Evolutionary conservation across 1,140 invertebrate species (phyloP).

Genomic region (Hypsibius dujardini): DNA sequence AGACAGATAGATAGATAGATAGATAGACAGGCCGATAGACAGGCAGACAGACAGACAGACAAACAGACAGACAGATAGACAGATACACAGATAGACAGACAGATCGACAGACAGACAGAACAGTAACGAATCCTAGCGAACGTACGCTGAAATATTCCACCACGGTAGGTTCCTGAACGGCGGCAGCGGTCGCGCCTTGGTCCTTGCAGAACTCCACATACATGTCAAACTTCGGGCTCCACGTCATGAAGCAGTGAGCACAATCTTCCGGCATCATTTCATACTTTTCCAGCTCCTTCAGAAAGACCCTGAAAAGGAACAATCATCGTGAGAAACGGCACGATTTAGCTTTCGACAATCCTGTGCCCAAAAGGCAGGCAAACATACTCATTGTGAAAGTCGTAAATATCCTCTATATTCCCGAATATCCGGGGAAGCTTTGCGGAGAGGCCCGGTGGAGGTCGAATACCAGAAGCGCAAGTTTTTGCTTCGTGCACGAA

Average conservation of each 20-base stretch:
- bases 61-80: too few relatives aligned
- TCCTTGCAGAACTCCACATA: constrained; percentile 98
- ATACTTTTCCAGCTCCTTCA: constrained; percentile 91
- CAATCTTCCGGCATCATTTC: constrained; percentile 98
- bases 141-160: constrained; percentile 39
- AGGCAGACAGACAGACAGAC: not conserved
- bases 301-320: constrained; percentile 47
- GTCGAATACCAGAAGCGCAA: constrained; percentile 23
- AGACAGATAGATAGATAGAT: too few relatives aligned
- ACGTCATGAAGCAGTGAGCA: constrained; percentile 97
- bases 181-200: constrained; percentile 85
- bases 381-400: constrained; percentile 71
- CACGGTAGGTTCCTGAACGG: constrained; percentile 68
- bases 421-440: constrained; percentile 61
- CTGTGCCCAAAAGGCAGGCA: not conserved
- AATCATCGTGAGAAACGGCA: not conserved
- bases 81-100: too few relatives aligned
- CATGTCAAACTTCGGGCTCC: constrained; percentile 93
- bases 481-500: constrained; percentile 23
- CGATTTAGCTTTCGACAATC: not conserved
- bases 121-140: not conserved
- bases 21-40: too few relatives aligned
- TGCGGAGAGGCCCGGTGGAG: constrained; percentile 25
- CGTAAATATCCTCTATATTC: constrained; percentile 92
- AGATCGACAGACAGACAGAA: too few relatives aligned